Evolutionary conservation across 2,888 invertebrate species (phyloP).

Genomic region (Chaitophorus viminalis): DNA sequence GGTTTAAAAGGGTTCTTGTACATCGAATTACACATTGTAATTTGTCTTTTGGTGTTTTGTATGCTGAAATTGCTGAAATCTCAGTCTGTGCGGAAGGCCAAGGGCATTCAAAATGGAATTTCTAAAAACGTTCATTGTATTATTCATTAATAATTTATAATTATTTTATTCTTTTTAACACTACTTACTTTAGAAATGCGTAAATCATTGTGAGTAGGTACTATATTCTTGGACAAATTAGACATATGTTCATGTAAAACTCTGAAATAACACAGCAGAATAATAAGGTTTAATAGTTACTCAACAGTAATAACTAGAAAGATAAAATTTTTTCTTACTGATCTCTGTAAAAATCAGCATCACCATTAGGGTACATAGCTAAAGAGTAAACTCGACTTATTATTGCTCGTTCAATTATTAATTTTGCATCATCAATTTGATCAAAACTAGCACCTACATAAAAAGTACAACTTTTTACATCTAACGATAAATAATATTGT

Average conservation of each 20-base stretch:
- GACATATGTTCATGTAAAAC: conserved; percentile 89
- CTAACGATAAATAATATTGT: too few species aligned
- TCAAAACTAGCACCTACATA: conserved; percentile 75
- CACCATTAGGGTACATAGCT: conserved; percentile 96
- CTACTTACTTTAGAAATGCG: conserved; percentile 76
- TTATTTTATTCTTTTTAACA: neutral
- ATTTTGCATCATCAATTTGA: conserved; percentile 80
- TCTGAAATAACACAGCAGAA: conserved; percentile 68
- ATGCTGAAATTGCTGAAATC: conserved; percentile 87
- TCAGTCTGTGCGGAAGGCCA: conserved; percentile 95
- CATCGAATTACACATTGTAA: conserved; percentile 85
- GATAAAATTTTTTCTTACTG: conserved; percentile 72
- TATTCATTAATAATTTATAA: neutral
- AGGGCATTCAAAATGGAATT: conserved; percentile 90
- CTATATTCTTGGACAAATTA: conserved; percentile 79
- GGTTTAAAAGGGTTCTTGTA: conserved; percentile 92
- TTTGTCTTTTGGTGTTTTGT: conserved; percentile 90
- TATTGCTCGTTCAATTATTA: conserved; percentile 89
- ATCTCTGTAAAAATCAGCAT: conserved; percentile 92
- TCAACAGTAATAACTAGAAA: neutral
- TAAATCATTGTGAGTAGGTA: conserved; percentile 83
- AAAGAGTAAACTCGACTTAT: conserved; percentile 91
- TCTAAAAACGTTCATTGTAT: conserved; percentile 66
- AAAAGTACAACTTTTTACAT: neutral
- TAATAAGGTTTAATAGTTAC: neutral